Base-by-base conservation (phyloP, 2,113 vertebrate genomes). In the Apodemus speciosus region DNA sequence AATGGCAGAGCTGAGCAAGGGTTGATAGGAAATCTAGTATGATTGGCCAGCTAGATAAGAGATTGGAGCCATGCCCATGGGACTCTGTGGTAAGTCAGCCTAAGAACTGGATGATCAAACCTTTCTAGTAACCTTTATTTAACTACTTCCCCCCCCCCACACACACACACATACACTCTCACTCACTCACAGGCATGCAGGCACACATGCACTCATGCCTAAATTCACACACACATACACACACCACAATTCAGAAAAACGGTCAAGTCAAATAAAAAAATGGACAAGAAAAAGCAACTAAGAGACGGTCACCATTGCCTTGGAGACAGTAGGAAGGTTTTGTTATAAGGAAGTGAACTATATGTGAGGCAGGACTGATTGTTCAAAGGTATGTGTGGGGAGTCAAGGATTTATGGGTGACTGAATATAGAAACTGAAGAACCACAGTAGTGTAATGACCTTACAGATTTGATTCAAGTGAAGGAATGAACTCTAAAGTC, bases 91-190 rank as follows among this genome's bases (percentile, higher is more conserved):
- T 38, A 4, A 30, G 14, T 13, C 49, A 51, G 43, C 14, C n/a
- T 51, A 90, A 75, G 68, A 94, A 49, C 35, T 87, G 80, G 13
- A 21, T 56, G 53, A 58, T n/a, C 46, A 94, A 94, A 3, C 51
- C 3, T 92, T 35, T 35, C 64, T 49, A 68, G 68, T 43, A 87
- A 90, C 3, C n/a, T 76, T 71, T 73, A 3, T 56, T 83, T 53
- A 94, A 69, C 3, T 2, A 46, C 6, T 46, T 6, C 43, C 43
- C 43, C 6, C n/a, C n/a, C n/a, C n/a, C n/a, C n/a, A n/a, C n/a
- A n/a, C n/a, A n/a, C n/a, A 69, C 80, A 16, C 73, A 43, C 43
- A 64, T 60, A 18, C 64, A 38, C 51, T 84, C 30, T 21, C 62
- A 51, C 11, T 21, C 64, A 66, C 85, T 18, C 40, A 64, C 76